A percentile compares a stretch with the other conserved stretches of the same genome.
These are phyloP conservation scores for Henicopernis longicauda DNA, from an alignment of 2,113 vertebrate genomes.

Conservation along the genomic window DNA sequence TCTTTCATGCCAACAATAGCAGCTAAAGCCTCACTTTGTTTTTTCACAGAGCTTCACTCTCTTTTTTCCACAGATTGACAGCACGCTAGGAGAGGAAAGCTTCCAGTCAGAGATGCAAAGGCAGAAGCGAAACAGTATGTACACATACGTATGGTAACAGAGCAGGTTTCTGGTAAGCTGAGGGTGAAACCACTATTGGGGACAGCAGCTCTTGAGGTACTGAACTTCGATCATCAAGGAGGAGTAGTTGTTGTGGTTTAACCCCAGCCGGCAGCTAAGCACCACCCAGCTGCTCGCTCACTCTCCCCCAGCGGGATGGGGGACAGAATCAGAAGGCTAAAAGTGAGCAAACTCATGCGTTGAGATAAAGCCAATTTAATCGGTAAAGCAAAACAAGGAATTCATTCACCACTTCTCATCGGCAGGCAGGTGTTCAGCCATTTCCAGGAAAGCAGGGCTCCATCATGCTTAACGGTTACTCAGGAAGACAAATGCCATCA, in stretches of 20 bases:
- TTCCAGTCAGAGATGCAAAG: not conserved
- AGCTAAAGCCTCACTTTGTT: not conserved
- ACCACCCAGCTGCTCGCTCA: fast-evolving
- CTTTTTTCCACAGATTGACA: slow-evolving; percentile 36
- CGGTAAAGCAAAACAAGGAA: not conserved
- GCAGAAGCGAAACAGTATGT: slow-evolving; percentile 60
- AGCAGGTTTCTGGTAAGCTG: not conserved
- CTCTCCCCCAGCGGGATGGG: fast-evolving
- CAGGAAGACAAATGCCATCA: not conserved
- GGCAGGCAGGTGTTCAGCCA: not conserved
- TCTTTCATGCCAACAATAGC: not conserved
- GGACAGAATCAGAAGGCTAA: not conserved
- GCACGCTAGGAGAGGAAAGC: not conserved
- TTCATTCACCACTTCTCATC: not conserved
- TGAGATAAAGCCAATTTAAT: not conserved
- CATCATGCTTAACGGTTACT: fast-evolving
- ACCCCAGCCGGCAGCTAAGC: not conserved
- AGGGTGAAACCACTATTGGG: not conserved
- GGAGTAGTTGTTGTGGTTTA: not conserved
- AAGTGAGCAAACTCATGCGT: not conserved
- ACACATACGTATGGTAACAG: not conserved
- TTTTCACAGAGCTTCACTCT: not conserved
- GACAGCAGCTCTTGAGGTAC: not conserved
- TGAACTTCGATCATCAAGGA: not conserved
- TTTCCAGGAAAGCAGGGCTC: not conserved